Percentiles rank a stretch among this genome's conserved stretches.
Evolutionary conservation across 2,113 vertebrate species (phyloP).

Genomic region (Hippoglossus stenolepis): DNA sequence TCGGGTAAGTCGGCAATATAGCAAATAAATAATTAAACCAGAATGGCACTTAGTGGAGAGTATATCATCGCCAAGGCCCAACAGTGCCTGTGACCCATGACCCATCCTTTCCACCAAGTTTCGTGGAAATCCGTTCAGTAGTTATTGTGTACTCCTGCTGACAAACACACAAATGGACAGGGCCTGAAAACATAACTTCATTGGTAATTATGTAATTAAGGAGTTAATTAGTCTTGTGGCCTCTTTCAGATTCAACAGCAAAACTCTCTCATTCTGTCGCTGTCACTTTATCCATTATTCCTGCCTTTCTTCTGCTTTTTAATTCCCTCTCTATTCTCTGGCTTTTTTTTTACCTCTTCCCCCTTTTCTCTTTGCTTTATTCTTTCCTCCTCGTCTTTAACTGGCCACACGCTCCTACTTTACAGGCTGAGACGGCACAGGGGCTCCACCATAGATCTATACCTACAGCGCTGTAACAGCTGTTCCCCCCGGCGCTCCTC

Average conservation of each 20-base stretch:
- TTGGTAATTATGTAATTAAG: too few species aligned
- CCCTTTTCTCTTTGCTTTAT: neutral
- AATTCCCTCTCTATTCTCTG: neutral
- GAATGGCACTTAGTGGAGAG: too few species aligned
- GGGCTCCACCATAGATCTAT: neutral
- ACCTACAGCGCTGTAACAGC: slow-evolving; percentile 34
- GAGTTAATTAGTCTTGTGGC: too few species aligned
- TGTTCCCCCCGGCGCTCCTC: slow-evolving; percentile 41
- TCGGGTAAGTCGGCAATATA: too few species aligned
- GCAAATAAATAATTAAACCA: too few species aligned
- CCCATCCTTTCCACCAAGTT: too few species aligned
- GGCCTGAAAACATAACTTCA: too few species aligned
- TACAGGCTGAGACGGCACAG: slow-evolving; percentile 7
- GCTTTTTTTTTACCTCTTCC: neutral
- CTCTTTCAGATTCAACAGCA: neutral
- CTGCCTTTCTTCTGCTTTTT: neutral
- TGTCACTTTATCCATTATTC: neutral
- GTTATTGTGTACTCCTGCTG: too few species aligned
- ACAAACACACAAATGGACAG: too few species aligned
- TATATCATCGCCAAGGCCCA: too few species aligned
- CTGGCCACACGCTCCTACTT: neutral
- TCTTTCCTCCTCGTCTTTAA: neutral
- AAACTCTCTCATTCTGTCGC: neutral
- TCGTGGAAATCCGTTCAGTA: too few species aligned
- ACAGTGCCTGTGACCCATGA: too few species aligned